These are phyloP conservation scores for Hydrozoanthus gracilis DNA, from an alignment of 92 coral and sea anemone species.

Conservation along the genomic window DNA sequence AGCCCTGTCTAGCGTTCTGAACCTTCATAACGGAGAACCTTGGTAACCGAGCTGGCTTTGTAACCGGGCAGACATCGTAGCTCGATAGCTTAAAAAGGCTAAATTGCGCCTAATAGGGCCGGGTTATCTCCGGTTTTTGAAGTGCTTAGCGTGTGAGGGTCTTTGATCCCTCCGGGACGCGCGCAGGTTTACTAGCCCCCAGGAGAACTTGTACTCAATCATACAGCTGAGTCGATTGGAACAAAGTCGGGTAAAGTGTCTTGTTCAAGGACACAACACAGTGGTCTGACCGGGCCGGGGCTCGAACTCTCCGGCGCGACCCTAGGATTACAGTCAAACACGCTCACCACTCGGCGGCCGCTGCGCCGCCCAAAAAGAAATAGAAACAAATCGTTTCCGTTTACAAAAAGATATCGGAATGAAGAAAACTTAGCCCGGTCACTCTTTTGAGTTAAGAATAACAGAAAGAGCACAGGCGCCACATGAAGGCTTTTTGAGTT, in stretches of 20 bases:
- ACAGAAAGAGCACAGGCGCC: constrained; percentile 80
- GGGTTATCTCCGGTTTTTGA: no score
- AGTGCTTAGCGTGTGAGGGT: not conserved
- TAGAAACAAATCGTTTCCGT: not conserved
- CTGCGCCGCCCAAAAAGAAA: not conserved
- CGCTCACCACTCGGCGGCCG: no score
- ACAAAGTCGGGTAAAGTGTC: no score
- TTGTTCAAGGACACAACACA: no score
- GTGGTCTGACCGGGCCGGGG: not conserved
- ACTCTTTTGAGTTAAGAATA: constrained; percentile 42
- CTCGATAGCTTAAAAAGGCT: not conserved
- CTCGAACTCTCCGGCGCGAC: not conserved
- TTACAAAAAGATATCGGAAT: not conserved
- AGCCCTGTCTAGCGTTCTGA: no score
- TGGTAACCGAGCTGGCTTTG: no score
- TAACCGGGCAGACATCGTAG: no score
- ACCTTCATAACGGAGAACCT: no score
- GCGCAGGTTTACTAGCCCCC: not conserved
- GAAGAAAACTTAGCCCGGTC: not conserved
- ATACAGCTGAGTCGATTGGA: no score
- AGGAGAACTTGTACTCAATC: no score
- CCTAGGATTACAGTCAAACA: no score
- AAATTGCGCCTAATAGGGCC: no score
- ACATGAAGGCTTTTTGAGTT: constrained; percentile 78
- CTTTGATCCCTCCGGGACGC: not conserved